Evolutionary conservation across 2,113 vertebrate species (phyloP), one percentile per base, ranked within the genome.

Genomic region (Fregetta grallaria): DNA sequence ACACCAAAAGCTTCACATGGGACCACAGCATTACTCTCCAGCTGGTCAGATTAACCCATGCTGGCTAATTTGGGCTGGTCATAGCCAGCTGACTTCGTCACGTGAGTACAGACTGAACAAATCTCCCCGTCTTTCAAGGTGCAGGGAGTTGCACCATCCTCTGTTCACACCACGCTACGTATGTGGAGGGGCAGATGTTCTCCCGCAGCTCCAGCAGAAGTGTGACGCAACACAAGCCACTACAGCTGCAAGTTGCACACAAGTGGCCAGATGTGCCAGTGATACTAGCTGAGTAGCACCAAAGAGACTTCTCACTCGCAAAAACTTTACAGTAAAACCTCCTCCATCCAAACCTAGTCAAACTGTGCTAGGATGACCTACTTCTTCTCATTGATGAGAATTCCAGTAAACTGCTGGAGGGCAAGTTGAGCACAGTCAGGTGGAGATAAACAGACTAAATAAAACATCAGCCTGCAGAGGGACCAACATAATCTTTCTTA

Each of bases 181-280:
- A 11, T 0, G 0, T 1, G 1, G 45, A 70, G 56, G 30, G 40
- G 18, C 50, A 75, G 62, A 36, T 8, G 22, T 9, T n/a, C 49
- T 73, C 62, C 36, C 2, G 1, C 45, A 67, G 52, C 13, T 36
- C 72, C 15, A 32, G 18, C 55, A 18, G n/a, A 27, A 30, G 27
- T 1, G 3, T 25, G 62, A 42, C 3, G 19, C 22, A 50, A 40
- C 45, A 34, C 45, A 49, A 75, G n/a, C 32, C 40, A 8, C n/a
- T 23, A 22, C 47, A 84, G 82, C 88, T 68, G 70, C 13, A 23
- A 29, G 52, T 1, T 22, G 40, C 40, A n/a, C 17, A 18, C 42
- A 21, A 42, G 36, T 5, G 3, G 9, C 29, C 66, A 94, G 66
- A 77, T 53, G 42, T 12, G 30, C 47, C 36, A 22, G 42, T 58